These are phyloP conservation scores for Matsumurasca onukii DNA, from an alignment of 1,140 invertebrate genomes.

Conservation along the genomic window DNA sequence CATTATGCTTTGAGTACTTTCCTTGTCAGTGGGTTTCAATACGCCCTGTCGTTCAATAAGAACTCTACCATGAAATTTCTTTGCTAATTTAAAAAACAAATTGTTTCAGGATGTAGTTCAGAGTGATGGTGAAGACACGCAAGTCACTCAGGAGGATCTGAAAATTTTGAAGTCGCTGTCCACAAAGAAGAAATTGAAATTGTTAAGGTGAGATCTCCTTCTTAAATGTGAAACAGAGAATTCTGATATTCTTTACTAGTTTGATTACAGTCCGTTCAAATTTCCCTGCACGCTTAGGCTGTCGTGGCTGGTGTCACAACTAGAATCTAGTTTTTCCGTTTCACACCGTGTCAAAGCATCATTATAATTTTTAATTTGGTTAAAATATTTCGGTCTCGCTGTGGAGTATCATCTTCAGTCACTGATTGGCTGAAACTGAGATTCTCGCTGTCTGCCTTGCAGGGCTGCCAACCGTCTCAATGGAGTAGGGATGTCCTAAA, in stretches of 20 bases:
- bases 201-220: conserved; percentile 67
- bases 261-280: neutral
- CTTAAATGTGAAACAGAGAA: neutral
- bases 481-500: too few relatives aligned
- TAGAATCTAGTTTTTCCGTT: too few relatives aligned
- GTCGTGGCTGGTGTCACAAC: too few relatives aligned
- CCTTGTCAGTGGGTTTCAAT: too few relatives aligned
- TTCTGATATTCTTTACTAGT: neutral
- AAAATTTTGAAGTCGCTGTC: conserved; percentile 80
- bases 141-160: conserved; percentile 59
- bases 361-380: neutral
- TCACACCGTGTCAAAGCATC: too few relatives aligned
- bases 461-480: too few relatives aligned
- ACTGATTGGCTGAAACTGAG: neutral
- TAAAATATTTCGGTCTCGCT: neutral
- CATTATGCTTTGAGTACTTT: too few relatives aligned
- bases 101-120: conserved; percentile 48
- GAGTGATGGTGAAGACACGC: conserved; percentile 60
- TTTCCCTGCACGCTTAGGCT: neutral
- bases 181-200: conserved; percentile 86
- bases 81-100: conserved; percentile 32
- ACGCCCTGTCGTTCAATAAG: too few relatives aligned
- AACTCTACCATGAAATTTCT: too few relatives aligned
- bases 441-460: neutral
- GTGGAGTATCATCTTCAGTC: too few relatives aligned